A percentile compares a stretch with the other conserved stretches of the same genome.
phyloP scores from a whole-genome alignment of 2,888 invertebrate genomes.

The Pheosia gnoma region DNA sequence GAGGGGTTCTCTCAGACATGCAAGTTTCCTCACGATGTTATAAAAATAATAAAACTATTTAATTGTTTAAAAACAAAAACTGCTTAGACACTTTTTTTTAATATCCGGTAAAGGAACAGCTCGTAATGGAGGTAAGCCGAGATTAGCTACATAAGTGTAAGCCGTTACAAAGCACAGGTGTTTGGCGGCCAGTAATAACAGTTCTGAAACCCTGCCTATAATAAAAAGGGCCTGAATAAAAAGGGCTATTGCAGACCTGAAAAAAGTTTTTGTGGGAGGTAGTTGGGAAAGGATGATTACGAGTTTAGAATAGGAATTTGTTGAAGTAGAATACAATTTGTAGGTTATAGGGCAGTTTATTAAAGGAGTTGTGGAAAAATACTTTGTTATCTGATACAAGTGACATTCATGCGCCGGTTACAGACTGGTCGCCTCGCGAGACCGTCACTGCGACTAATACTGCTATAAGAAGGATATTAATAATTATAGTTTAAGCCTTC shows the following conservation, averaged over 20 bases:
- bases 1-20: no score
- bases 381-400: no score
- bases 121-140: constrained; percentile 10
- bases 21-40: no score
- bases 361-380: no score
- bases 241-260: constrained; percentile 19
- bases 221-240: constrained; percentile 21
- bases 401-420: no score
- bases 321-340: not conserved
- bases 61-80: no score
- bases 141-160: constrained; percentile 18
- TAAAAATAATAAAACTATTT: no score
- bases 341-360: no score
- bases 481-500: no score
- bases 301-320: not conserved
- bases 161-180: constrained; percentile 37
- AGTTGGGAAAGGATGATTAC: not conserved
- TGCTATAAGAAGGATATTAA: no score
- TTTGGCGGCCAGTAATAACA: constrained; percentile 31
- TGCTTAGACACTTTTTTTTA: not conserved
- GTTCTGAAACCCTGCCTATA: constrained; percentile 33
- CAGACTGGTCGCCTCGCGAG: no score
- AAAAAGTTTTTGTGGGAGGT: constrained; percentile 23
- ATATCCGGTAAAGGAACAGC: not conserved
- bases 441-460: no score